phyloP scores from a whole-genome alignment of 2,113 vertebrate genomes.

The Varanus salvator region DNA sequence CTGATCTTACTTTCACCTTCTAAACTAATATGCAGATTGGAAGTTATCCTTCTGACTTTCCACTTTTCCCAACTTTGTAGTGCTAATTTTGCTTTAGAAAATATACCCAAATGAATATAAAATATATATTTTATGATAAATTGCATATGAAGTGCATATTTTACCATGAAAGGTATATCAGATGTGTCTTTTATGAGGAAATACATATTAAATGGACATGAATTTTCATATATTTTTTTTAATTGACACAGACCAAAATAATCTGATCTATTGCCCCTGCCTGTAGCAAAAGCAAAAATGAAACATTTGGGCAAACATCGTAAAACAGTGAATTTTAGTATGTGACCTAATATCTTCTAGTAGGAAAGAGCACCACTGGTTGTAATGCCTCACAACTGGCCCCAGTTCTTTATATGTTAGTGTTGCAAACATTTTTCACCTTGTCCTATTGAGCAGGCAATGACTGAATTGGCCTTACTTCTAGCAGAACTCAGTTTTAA shows the following conservation, averaged over 20 bases:
- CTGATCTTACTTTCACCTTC: not conserved
- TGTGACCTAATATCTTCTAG: not conserved
- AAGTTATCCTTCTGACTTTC: not conserved
- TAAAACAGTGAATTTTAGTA: not conserved
- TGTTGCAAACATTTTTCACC: conserved; percentile 5
- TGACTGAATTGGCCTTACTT: not conserved
- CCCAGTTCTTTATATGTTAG: not conserved
- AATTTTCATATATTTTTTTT: not conserved
- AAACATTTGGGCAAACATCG: not conserved
- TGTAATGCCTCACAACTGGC: not conserved
- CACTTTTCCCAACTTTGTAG: not conserved
- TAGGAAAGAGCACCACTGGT: not conserved
- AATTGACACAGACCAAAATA: not conserved
- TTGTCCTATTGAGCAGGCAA: not conserved
- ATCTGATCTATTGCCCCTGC: not conserved
- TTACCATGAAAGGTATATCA: not conserved
- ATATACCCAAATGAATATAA: not conserved
- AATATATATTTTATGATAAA: not conserved
- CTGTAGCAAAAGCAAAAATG: not conserved
- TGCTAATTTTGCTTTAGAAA: not conserved
- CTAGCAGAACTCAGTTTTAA: conserved; percentile 32
- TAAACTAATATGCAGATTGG: not conserved
- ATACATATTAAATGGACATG: not conserved
- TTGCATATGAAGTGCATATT: not conserved
- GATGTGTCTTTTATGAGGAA: no score